Evolutionary conservation across 2,888 invertebrate genomes (phyloP), one percentile per base, ranked within the genome.

Genomic region (Gibbula magus): DNA sequence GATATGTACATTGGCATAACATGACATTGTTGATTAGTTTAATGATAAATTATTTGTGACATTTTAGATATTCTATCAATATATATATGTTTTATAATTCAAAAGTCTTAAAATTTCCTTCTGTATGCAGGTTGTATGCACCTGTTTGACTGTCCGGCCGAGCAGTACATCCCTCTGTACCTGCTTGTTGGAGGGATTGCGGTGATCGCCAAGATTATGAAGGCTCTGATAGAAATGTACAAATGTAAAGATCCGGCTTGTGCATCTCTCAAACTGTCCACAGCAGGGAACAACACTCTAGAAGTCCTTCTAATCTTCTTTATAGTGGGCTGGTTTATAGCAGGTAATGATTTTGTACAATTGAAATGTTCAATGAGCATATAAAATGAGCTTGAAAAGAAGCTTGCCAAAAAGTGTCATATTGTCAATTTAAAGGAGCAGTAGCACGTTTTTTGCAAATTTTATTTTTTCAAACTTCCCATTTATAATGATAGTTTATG

Each of bases 241-340:
- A 94, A 94, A 85, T 93, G 93, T 22, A 94, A 94, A 84, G 94
- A 94, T 83, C 94, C 88, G 18, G 84, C 85, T 32, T 88, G 90
- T 25, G 87, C 86, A 20, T 88, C 89, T 16, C 83, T 83, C 10
- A 89, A 89, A 16, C 86, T 87, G 45, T 76, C 84, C 35, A 88
- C 88, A 79, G 83, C 85, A 7, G 88, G 89, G 74, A 86, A 89
- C 10, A 89, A 91, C 67, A 88, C 89, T 5, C 80, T 89, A 53
- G 91, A 91, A 79, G 83, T 82, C 8, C 56, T 89, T 0, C 79
- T 92, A 7, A 88, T 86, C 83, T 90, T 89, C 81, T 95, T 95
- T 89, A 94, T 95, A 93, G 92, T 95, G 61, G 95, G 95, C 66
- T 95, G 95, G 95, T 95, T 95, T 87, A 95, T 95, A 85, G 94